Conservation (phyloP, 2,888 invertebrate species). For the Chouioia cunea region DNA sequence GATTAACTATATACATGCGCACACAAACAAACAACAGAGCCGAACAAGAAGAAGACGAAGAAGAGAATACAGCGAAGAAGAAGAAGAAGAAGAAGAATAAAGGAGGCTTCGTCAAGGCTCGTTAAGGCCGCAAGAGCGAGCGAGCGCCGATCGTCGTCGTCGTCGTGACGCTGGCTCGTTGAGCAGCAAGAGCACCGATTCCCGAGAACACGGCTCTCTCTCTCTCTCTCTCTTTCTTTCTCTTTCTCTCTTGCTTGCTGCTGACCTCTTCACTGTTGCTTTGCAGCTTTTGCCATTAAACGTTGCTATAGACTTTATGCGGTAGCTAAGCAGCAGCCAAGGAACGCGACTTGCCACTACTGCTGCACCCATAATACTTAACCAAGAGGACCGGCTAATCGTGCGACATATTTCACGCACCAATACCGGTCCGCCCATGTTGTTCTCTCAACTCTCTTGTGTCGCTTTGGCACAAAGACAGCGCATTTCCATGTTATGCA, state of each 20-base stretch:
- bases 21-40: not conserved
- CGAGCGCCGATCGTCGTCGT: conserved; percentile 23
- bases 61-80: conserved; percentile 25
- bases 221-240: too few relatives aligned
- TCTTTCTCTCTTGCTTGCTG: too few relatives aligned
- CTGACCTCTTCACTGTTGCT: too few relatives aligned
- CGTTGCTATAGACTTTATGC: too few relatives aligned
- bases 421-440: conserved; percentile 32
- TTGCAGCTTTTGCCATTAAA: too few relatives aligned
- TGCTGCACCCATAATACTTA: too few relatives aligned
- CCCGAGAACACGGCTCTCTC: too few relatives aligned
- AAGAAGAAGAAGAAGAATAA: conserved; percentile 7
- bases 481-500: too few relatives aligned
- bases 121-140: conserved; percentile 49
- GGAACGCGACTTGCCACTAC: too few relatives aligned
- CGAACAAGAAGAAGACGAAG: not conserved
- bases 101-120: conserved; percentile 49
- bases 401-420: conserved; percentile 20
- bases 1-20: not conserved
- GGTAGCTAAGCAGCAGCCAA: too few relatives aligned
- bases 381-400: too few relatives aligned
- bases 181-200: conserved; percentile 7
- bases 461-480: too few relatives aligned
- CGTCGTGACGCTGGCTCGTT: conserved; percentile 34
- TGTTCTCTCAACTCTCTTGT: not conserved